Base-by-base conservation (phyloP, 2,888 invertebrate genomes). In the Ethmia dodecea region DNA sequence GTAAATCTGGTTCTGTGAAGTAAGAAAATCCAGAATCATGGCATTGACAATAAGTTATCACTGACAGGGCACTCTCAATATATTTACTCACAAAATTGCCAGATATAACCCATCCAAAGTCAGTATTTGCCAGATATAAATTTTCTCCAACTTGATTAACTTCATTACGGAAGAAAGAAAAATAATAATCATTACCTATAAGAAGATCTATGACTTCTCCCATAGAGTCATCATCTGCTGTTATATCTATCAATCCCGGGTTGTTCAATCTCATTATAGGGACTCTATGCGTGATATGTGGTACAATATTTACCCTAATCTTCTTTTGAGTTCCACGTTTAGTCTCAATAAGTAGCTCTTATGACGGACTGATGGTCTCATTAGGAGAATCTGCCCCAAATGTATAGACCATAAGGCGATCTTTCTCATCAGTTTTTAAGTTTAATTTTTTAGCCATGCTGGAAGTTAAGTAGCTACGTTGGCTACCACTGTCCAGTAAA, bases 141-240 rank as follows among this genome's bases (percentile, higher is more conserved):
- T 49, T 8, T 15, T 47, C 32, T n/a, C 5, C n/a, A 1, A 48
- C n/a, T 11, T 28, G 5, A 10, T 39, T 34, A 6, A 42, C 45
- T 12, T 42, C 27, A 3, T 11, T n/a, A 10, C n/a, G n/a, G 14
- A 50, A 42, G 11, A 52, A 31, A 0, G 43, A 36, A 13, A 33
- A 35, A 15, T 51, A 52, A 37, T 49, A 51, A 29, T 52, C 46
- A 28, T 45, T 51, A 0, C 49, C 48, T 5, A 47, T 20, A 1
- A 47, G n/a, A 2, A 48, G 25, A 10, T 52, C 42, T 5, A 47
- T 20, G 9, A 11, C n/a, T 12, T 43, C 37, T 1, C 32, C 38
- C 5, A 30, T 10, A n/a, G 43, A 40, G 1, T 35, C 40, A 35
- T 45, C 42, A 30, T 50, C 49, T 11, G 47, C 49, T 16, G 12